Conservation (phyloP, 2,113 vertebrate genomes). For the Pollachius pollachius region DNA sequence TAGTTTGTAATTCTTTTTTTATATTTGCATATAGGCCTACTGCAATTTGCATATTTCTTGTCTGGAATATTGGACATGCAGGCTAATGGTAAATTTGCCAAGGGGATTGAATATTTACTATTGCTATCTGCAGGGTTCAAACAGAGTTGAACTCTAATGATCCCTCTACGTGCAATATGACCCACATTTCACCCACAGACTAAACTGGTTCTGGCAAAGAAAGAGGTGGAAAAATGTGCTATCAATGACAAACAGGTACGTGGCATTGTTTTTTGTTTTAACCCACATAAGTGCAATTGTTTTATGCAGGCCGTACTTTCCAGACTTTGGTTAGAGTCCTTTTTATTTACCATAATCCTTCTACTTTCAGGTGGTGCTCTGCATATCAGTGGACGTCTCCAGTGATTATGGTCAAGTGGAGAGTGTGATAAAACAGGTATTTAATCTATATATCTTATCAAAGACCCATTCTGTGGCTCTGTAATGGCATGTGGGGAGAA, state of each 20-base stretch:
- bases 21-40: too few species aligned
- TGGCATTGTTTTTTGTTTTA: neutral
- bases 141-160: too few species aligned
- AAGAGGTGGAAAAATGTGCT: slow-evolving; percentile 91
- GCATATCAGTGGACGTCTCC: slow-evolving; percentile 94
- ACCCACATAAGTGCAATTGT: neutral
- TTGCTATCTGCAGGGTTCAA: too few species aligned
- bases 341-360: slow-evolving; percentile 14
- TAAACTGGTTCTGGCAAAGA: slow-evolving; percentile 92
- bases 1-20: too few species aligned
- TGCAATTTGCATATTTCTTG: too few species aligned
- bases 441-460: slow-evolving; percentile 25
- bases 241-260: slow-evolving; percentile 96
- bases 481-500: neutral
- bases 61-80: too few species aligned
- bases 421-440: slow-evolving; percentile 94
- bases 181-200: slow-evolving; percentile 64
- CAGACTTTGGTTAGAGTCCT: neutral
- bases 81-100: too few species aligned
- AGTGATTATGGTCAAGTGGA: slow-evolving; percentile 93
- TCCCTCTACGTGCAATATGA: neutral
- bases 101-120: too few species aligned
- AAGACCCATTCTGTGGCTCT: neutral
- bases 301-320: neutral
- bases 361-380: slow-evolving; percentile 86